Conservation (phyloP, 2,888 invertebrate genomes). For the Chydorus sphaericus region DNA sequence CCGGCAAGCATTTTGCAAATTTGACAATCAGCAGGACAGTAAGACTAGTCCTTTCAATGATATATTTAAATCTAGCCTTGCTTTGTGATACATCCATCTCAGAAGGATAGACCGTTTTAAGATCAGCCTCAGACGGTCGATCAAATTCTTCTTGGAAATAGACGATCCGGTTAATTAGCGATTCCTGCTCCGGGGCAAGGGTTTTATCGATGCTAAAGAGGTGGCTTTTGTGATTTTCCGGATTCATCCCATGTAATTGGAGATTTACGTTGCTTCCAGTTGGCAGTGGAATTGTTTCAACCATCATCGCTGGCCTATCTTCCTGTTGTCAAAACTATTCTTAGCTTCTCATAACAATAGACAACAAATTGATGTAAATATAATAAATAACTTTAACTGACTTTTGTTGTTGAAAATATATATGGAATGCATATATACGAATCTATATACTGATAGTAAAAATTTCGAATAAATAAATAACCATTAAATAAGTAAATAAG, state of each 20-base stretch:
- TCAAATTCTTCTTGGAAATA: constrained; percentile 95
- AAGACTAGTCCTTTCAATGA: constrained; percentile 94
- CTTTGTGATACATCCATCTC: constrained; percentile 48
- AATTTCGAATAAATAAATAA: too few relatives aligned
- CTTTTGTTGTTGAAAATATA: too few relatives aligned
- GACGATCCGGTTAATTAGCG: constrained; percentile 86
- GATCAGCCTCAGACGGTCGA: constrained; percentile 86
- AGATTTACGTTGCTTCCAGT: too few relatives aligned
- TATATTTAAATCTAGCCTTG: constrained; percentile 80
- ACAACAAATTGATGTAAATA: too few relatives aligned
- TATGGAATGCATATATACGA: too few relatives aligned
- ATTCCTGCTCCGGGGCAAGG: constrained; percentile 76
- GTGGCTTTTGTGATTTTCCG: too few relatives aligned
- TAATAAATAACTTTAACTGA: too few relatives aligned
- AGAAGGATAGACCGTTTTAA: constrained; percentile 52
- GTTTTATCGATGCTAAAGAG: constrained; percentile 30
- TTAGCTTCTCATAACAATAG: too few relatives aligned
- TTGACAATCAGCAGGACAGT: constrained; percentile 96
- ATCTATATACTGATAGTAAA: neutral
- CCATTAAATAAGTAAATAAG: too few relatives aligned
- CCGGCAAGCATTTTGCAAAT: constrained; percentile 91
- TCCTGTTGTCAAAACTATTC: too few relatives aligned
- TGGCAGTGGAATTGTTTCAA: constrained; percentile 1
- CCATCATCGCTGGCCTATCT: neutral
- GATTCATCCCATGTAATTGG: too few relatives aligned